These are phyloP conservation scores for Cepaea hortensis DNA, from an alignment of 2,888 invertebrate species.

Conservation along the genomic window DNA sequence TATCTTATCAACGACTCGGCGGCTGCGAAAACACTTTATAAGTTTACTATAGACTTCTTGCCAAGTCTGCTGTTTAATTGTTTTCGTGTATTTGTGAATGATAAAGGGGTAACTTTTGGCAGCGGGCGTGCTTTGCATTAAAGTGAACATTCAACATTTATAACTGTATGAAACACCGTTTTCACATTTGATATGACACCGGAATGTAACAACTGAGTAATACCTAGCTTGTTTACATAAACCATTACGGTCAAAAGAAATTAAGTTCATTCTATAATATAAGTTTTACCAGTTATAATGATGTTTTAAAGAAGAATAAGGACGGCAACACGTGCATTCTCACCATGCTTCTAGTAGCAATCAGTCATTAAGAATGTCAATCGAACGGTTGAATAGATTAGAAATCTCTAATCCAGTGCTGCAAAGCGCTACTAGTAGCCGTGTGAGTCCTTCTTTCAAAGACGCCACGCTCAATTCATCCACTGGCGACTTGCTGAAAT, in stretches of 20 bases:
- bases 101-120: not conserved
- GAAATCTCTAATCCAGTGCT: constrained; percentile 40
- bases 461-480: not conserved
- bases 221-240: no score
- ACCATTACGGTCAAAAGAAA: no score
- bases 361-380: constrained; percentile 19
- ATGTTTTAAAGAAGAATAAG: not conserved
- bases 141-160: not conserved
- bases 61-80: not conserved
- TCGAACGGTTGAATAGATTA: not conserved
- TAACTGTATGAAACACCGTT: not conserved
- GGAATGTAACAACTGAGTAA: not conserved
- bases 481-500: not conserved
- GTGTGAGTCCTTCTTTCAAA: constrained; percentile 30
- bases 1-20: not conserved
- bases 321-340: not conserved
- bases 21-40: not conserved
- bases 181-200: not conserved
- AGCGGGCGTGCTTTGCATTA: no score
- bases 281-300: no score
- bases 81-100: not conserved
- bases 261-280: no score
- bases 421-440: constrained; percentile 33
- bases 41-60: not conserved
- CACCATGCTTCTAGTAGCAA: not conserved